phyloP scores from a whole-genome alignment of 2,888 invertebrate genomes.

The Troides helena region DNA sequence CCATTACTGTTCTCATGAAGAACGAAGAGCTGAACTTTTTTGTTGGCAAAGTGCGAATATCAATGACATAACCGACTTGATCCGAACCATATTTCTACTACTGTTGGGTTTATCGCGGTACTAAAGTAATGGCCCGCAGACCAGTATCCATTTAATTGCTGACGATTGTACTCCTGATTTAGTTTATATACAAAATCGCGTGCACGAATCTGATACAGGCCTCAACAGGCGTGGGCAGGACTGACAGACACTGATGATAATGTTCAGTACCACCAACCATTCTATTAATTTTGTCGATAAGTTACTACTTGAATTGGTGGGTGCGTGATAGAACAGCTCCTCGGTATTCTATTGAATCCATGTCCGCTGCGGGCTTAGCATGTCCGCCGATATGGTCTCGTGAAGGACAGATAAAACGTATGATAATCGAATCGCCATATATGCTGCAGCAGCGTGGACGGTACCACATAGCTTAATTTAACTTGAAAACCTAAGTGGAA shows the following conservation, averaged over 20 bases:
- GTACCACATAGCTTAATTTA: too few relatives aligned
- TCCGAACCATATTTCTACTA: too few relatives aligned
- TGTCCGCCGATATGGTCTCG: neutral
- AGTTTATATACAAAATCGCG: slow-evolving; percentile 26
- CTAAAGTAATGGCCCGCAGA: too few relatives aligned
- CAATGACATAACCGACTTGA: too few relatives aligned
- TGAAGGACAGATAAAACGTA: slow-evolving; percentile 4
- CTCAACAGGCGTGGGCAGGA: slow-evolving; percentile 27
- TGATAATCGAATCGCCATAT: slow-evolving; percentile 2
- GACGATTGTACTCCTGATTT: slow-evolving; percentile 16
- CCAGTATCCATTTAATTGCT: neutral
- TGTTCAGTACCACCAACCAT: slow-evolving; percentile 21
- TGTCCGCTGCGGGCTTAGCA: slow-evolving; percentile 3
- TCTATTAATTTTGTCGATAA: slow-evolving; percentile 30
- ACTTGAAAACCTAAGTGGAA: too few relatives aligned
- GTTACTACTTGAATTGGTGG: slow-evolving; percentile 18
- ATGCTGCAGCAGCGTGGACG: neutral
- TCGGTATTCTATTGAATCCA: slow-evolving; percentile 17
- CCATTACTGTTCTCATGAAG: too few relatives aligned
- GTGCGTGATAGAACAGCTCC: slow-evolving; percentile 7
- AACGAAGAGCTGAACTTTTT: too few relatives aligned
- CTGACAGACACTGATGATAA: slow-evolving; percentile 30
- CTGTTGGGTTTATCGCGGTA: too few relatives aligned
- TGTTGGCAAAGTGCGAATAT: too few relatives aligned
- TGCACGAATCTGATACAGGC: slow-evolving; percentile 26